These are phyloP conservation scores for Notechis scutatus DNA, from an alignment of 2,113 vertebrate genomes.

Conservation along the genomic window DNA sequence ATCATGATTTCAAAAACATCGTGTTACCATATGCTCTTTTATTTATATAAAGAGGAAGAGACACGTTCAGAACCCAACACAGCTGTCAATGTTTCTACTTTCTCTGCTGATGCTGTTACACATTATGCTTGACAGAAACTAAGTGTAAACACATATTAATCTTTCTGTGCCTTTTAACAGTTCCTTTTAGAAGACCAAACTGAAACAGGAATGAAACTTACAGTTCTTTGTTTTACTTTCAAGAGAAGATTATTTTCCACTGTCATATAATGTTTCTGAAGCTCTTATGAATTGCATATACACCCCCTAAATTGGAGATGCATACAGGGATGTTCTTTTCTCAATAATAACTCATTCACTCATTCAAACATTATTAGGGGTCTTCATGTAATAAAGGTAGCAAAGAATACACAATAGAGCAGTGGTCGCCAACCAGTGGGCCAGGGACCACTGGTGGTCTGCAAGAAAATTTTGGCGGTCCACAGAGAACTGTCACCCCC, in stretches of 20 bases:
- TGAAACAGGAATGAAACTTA: neutral
- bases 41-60: neutral
- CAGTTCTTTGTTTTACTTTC: neutral
- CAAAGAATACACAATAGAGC: neutral
- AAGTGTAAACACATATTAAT: neutral
- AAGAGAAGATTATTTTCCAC: neutral
- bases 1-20: constrained; percentile 3
- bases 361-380: neutral
- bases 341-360: neutral
- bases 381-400: neutral
- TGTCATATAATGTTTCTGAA: neutral
- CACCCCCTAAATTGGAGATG: neutral
- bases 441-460: too few relatives aligned
- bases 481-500: too few relatives aligned
- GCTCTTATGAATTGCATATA: neutral
- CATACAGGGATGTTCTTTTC: neutral
- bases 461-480: too few relatives aligned
- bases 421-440: neutral
- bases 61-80: neutral
- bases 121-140: neutral
- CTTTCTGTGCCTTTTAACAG: neutral
- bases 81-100: constrained; percentile 23
- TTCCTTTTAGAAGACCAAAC: neutral
- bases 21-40: constrained; percentile 23
- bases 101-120: neutral